A percentile compares a stretch with the other conserved stretches of the same genome.
Conservation (phyloP, 2,888 invertebrate species). For the Taphrorychus bicolor region DNA sequence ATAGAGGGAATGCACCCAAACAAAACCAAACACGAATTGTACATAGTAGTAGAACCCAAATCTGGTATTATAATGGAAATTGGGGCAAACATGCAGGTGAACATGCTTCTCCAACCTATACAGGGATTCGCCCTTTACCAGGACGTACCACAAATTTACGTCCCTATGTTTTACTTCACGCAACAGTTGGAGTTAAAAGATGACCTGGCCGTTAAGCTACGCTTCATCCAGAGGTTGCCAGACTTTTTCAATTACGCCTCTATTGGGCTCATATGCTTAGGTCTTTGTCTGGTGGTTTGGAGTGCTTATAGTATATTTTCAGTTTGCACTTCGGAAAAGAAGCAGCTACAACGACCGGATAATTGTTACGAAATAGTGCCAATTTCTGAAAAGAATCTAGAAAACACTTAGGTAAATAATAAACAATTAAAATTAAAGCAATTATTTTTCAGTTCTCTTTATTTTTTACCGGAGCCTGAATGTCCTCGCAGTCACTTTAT, state of each 20-base stretch:
- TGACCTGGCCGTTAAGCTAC: conserved; percentile 65
- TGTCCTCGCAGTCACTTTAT: too few relatives aligned
- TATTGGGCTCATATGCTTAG: conserved; percentile 46
- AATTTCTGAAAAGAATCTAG: not conserved
- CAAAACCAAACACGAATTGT: conserved; percentile 74
- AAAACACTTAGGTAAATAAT: not conserved
- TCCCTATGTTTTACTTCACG: conserved; percentile 81
- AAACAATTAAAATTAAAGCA: too few relatives aligned
- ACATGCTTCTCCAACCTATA: conserved; percentile 74
- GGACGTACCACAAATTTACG: conserved; percentile 69
- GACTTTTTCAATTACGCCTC: conserved; percentile 47
- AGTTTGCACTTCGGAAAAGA: not conserved
- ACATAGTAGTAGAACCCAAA: conserved; percentile 75
- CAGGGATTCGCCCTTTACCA: conserved; percentile 71
- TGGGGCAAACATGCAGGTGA: conserved; percentile 80
- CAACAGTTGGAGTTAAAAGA: conserved; percentile 69
- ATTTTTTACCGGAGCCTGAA: too few relatives aligned
- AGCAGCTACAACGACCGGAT: not conserved
- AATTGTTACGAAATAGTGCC: not conserved
- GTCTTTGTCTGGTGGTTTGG: conserved; percentile 47
- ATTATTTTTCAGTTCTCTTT: too few relatives aligned
- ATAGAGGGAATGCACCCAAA: conserved; percentile 75
- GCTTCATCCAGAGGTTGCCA: conserved; percentile 63
- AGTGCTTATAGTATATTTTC: conserved; percentile 44
- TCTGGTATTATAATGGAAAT: conserved; percentile 81